A percentile compares a stretch with the other conserved stretches of the same genome.
phyloP scores from a whole-genome alignment of 2,888 invertebrate genomes.

The Ormyrus labotus region DNA sequence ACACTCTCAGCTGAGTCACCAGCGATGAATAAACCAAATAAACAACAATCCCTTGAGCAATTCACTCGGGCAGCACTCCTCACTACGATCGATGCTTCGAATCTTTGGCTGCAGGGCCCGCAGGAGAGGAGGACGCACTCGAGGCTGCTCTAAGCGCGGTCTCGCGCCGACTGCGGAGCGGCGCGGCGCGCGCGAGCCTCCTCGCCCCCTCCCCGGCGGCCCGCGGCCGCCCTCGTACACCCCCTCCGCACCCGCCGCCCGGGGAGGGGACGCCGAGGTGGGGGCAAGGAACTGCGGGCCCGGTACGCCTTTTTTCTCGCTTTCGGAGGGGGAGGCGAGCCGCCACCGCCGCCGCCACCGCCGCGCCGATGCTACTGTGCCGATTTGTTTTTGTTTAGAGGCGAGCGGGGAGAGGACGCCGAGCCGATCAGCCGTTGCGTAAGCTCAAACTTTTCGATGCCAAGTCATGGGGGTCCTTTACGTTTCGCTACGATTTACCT shows the following conservation, averaged over 20 bases:
- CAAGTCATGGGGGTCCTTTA: too few species aligned
- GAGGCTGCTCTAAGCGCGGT: constrained; percentile 73
- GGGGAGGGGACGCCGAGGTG: constrained; percentile 16
- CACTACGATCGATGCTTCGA: too few species aligned
- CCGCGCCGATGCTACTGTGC: constrained; percentile 29
- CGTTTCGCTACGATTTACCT: too few species aligned
- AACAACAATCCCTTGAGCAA: too few species aligned
- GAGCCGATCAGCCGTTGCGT: too few species aligned
- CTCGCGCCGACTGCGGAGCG: constrained; percentile 74
- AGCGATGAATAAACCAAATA: too few species aligned
- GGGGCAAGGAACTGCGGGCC: constrained; percentile 14
- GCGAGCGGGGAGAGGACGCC: too few species aligned
- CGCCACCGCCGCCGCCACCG: constrained; percentile 3
- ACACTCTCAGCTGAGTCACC: not conserved
- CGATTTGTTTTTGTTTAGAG: constrained; percentile 50
- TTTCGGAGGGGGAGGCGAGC: constrained; percentile 23
- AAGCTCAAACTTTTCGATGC: too few species aligned
- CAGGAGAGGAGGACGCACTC: constrained; percentile 22
- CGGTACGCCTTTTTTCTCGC: constrained; percentile 47
- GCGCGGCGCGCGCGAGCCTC: constrained; percentile 66
- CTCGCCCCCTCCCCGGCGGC: constrained; percentile 39
- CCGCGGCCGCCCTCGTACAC: constrained; percentile 55
- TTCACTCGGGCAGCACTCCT: too few species aligned
- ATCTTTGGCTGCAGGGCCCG: too few species aligned
- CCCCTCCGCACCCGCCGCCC: constrained; percentile 43